phyloP scores from a whole-genome alignment of 2,113 vertebrate genomes.

The Trematomus loennbergii region DNA sequence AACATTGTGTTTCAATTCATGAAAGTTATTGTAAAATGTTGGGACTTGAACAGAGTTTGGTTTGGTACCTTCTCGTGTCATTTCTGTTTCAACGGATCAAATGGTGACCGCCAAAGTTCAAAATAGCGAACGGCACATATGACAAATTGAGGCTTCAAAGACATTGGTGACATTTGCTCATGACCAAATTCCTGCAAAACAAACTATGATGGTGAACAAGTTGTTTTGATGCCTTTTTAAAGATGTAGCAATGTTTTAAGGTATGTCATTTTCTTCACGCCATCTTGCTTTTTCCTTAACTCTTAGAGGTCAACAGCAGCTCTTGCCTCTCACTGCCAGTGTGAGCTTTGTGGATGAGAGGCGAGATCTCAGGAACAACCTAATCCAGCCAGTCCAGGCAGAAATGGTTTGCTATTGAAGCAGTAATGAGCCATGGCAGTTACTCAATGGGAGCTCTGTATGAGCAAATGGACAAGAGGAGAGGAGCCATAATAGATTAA shows the following conservation, averaged over 20 bases:
- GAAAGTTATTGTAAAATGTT: too few species aligned
- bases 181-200: neutral
- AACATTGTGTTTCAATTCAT: too few species aligned
- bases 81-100: too few species aligned
- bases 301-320: slow-evolving; percentile 16
- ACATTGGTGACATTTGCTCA: too few species aligned
- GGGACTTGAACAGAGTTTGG: too few species aligned
- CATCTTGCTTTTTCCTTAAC: slow-evolving; percentile 1
- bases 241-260: slow-evolving; percentile 5
- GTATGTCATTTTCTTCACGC: slow-evolving; percentile 1
- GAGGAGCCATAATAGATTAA: slow-evolving; percentile 72
- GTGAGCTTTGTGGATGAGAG: slow-evolving; percentile 54
- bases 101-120: too few species aligned
- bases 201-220: too few species aligned
- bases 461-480: slow-evolving; percentile 76
- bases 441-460: slow-evolving; percentile 73
- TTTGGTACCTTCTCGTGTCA: too few species aligned
- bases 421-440: slow-evolving; percentile 72
- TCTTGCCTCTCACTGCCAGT: slow-evolving; percentile 1
- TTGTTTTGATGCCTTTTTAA: neutral
- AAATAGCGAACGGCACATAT: too few species aligned
- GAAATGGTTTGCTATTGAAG: slow-evolving; percentile 40
- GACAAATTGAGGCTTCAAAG: too few species aligned
- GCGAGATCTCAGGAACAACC: slow-evolving; percentile 49
- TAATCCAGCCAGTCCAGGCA: slow-evolving; percentile 32